phyloP scores from a whole-genome alignment of 2,797 vertebrate species.

The Lophotriccus pileatus region DNA sequence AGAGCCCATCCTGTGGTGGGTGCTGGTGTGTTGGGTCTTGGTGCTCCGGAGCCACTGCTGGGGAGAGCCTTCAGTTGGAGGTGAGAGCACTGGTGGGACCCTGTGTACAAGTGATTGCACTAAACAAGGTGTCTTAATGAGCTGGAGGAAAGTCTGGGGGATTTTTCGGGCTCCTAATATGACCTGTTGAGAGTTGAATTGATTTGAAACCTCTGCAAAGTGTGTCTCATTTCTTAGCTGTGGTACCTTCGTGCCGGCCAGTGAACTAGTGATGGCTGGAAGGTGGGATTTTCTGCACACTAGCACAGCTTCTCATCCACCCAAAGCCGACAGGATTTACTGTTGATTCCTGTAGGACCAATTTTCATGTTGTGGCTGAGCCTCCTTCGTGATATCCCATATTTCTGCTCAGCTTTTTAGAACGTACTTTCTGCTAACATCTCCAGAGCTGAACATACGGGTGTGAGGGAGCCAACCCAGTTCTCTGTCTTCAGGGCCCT shows the following conservation, averaged over 20 bases:
- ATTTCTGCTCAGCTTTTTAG: not conserved
- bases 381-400: not conserved
- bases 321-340: not conserved
- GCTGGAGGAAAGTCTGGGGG: not conserved
- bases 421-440: not conserved
- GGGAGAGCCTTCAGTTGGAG: not conserved
- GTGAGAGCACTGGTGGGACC: not conserved
- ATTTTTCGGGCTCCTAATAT: not conserved
- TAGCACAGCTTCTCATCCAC: not conserved
- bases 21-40: not conserved
- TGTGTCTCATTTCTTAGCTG: not conserved
- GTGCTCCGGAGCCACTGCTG: not conserved
- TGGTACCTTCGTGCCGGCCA: not conserved
- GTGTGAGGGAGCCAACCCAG: not conserved
- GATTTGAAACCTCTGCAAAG: not conserved
- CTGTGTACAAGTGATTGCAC: no score
- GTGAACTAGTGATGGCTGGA: not conserved
- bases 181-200: not conserved
- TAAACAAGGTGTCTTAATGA: not conserved
- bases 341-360: not conserved
- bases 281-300: not conserved
- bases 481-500: not conserved
- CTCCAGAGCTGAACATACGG: not conserved
- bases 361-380: not conserved
- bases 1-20: accelerated